phyloP scores from a whole-genome alignment of 2,888 invertebrate species.

The Tetranychus truncatus region DNA sequence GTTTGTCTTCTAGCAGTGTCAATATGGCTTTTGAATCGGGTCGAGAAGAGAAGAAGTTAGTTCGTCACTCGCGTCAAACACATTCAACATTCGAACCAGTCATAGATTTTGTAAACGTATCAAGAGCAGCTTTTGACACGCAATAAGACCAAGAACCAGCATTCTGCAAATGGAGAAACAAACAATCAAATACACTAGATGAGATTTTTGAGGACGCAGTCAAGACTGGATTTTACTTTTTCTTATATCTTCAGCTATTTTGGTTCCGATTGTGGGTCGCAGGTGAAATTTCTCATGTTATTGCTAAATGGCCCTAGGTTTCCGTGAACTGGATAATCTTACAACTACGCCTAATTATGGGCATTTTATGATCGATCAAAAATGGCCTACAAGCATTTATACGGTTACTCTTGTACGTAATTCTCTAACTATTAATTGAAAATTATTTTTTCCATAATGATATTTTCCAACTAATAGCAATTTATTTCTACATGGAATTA shows the following conservation, averaged over 20 bases:
- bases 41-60: background rate
- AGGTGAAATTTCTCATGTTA: background rate
- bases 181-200: background rate
- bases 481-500: no score
- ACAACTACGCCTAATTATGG: background rate
- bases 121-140: slow-evolving; percentile 8
- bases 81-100: no score
- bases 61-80: no score
- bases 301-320: background rate
- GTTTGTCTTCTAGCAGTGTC: no score
- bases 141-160: slow-evolving; percentile 1
- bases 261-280: background rate
- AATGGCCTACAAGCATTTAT: no score
- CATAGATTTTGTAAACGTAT: slow-evolving; percentile 10
- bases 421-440: no score
- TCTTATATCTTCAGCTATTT: background rate
- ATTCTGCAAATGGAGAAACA: background rate
- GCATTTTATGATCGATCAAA: no score
- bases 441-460: no score
- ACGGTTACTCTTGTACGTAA: no score
- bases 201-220: background rate
- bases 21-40: no score
- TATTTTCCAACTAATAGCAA: no score
- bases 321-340: background rate
- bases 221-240: background rate